Base-by-base conservation (phyloP, 1,140 invertebrate species). In the Drosophila rhopaloa region DNA sequence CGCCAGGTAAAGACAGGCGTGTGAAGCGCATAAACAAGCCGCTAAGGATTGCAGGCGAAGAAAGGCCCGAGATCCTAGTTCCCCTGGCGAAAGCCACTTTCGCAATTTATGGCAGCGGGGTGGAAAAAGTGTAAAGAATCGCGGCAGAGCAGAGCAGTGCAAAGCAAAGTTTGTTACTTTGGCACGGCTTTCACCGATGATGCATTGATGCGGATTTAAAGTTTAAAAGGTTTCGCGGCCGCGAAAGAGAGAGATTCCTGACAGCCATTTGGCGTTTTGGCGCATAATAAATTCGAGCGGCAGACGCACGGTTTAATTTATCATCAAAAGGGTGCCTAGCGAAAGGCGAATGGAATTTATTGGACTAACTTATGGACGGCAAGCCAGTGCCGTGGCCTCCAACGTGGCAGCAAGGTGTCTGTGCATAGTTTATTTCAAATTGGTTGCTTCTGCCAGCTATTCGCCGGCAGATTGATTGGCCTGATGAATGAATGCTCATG, bases 121-220 rank as follows among this genome's bases (percentile, higher is more conserved):
- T 32, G 29, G 29, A 32, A 27, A 56, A 59, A 24, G 54, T n/a
- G 19, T 35, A 55, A 54, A 14, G 11, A 32, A 11, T 14, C 29
- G 32, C 44, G 57, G 40, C 46, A 72, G 71, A 67, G 40, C 40
- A 72, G 67, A 58, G 40, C 40, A 72, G 67, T 54, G 81, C 67
- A 70, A 72, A 72, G 67, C 65, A 86, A 88, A 88, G 75, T 86
- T 79, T 70, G 79, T 77, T 77, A 86, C 81, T 81, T 81, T 86
- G 79, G 79, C 79, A 51, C 59, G 66, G 75, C 75, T 79, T 70
- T 79, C 76, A 75, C 66, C 85, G 85, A 90, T 89, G 84, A 89
- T 89, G 80, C 84, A 89, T 89, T 81, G 84, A 84, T 81, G 84
- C 77, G 74, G 84, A 89, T 84, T 89, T 90, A 90, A 90, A 89